A percentile compares a stretch with the other conserved stretches of the same genome.
phyloP scores from a whole-genome alignment of 2,113 vertebrate species.

The Tympanuchus pallidicinctus region DNA sequence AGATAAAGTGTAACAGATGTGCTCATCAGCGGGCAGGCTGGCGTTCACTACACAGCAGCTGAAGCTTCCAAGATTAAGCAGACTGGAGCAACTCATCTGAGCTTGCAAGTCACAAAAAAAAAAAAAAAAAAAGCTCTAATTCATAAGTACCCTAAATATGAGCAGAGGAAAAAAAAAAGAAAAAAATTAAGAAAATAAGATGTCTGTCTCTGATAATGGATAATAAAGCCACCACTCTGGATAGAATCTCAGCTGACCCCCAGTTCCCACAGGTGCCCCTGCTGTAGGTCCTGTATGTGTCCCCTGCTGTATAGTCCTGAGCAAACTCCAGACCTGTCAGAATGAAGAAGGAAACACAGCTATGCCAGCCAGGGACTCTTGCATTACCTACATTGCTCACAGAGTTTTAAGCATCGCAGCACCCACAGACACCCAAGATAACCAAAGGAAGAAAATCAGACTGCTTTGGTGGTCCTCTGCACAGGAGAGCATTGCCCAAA shows the following conservation, averaged over 20 bases:
- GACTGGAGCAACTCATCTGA: slow-evolving; percentile 42
- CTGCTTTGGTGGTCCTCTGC: neutral
- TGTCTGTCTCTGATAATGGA: neutral
- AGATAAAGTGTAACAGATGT: slow-evolving; percentile 69
- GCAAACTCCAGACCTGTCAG: accelerated
- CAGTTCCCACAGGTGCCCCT: accelerated
- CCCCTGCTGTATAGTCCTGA: neutral
- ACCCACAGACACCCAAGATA: neutral
- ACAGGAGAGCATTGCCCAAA: accelerated
- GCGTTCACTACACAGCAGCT: slow-evolving; percentile 29
- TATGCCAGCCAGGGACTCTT: neutral
- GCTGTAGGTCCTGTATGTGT: neutral
- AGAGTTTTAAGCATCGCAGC: accelerated
- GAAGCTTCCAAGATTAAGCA: slow-evolving; percentile 57
- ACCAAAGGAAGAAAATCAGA: neutral
- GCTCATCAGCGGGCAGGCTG: slow-evolving; percentile 68
- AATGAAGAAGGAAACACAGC: accelerated
- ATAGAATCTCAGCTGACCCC: neutral
- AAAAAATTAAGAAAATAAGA: accelerated
- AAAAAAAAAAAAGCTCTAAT: neutral
- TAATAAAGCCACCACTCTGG: neutral
- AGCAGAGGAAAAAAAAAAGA: accelerated
- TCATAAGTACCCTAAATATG: neutral
- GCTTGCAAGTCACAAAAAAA: slow-evolving; percentile 32
- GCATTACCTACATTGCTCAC: accelerated